Percentiles rank a stretch among this genome's conserved stretches.
Evolutionary conservation across 2,888 invertebrate species (phyloP).

Genomic region (Hoplodrina ambigua): DNA sequence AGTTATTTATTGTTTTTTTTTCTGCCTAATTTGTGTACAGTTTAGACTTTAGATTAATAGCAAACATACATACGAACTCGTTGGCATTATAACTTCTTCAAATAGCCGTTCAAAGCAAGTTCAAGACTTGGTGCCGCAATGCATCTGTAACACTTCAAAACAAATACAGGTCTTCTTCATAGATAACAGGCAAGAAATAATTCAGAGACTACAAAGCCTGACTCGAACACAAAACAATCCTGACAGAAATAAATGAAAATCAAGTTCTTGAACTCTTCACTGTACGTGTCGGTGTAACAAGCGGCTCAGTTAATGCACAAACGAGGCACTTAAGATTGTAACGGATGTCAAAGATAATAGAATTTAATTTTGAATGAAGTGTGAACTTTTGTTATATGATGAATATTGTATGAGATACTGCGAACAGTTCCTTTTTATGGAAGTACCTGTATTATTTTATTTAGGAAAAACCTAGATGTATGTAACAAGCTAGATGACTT

Average conservation of each 20-base stretch:
- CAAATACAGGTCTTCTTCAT: background rate
- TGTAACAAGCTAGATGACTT: background rate
- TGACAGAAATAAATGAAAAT: background rate
- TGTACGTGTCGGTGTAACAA: conserved; percentile 71
- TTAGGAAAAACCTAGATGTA: conserved; percentile 1
- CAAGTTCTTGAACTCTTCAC: background rate
- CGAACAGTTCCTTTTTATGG: conserved; percentile 43
- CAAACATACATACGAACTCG: too few relatives aligned
- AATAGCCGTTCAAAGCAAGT: background rate
- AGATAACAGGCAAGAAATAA: background rate
- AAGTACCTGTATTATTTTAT: conserved; percentile 5
- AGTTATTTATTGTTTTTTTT: background rate
- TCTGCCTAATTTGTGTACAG: too few relatives aligned
- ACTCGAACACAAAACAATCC: background rate
- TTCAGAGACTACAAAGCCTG: background rate
- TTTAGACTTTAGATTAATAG: too few relatives aligned
- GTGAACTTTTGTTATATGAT: conserved; percentile 64
- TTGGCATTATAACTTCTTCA: background rate
- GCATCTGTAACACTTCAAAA: background rate
- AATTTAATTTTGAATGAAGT: conserved; percentile 73
- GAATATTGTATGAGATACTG: conserved; percentile 51
- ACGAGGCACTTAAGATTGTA: conserved; percentile 78
- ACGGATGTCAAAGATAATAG: conserved; percentile 77
- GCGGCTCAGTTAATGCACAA: conserved; percentile 70
- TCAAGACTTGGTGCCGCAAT: background rate